Conservation (phyloP, 2,113 vertebrate genomes). For the Butorides virescens region DNA sequence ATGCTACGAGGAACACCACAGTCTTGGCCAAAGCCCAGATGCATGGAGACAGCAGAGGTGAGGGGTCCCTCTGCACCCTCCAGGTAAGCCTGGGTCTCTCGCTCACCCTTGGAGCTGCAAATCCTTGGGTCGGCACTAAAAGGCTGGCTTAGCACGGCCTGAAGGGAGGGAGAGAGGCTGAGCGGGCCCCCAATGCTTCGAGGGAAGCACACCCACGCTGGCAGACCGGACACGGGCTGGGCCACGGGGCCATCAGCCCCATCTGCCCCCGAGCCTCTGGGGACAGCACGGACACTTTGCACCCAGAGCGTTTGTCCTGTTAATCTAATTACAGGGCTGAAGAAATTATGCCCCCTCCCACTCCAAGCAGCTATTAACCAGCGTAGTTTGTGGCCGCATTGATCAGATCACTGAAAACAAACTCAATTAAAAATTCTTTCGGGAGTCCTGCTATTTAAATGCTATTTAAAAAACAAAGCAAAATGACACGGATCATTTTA, state of each 20-base stretch:
- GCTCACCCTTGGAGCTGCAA: accelerated
- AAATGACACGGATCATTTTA: neutral
- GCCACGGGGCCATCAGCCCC: neutral
- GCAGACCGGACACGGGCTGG: neutral
- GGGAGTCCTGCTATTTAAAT: neutral
- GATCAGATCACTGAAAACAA: neutral
- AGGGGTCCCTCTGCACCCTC: accelerated
- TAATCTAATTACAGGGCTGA: neutral
- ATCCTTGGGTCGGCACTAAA: accelerated
- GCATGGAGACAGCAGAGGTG: accelerated
- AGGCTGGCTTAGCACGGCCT: accelerated
- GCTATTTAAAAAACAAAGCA: neutral
- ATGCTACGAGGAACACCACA: neutral
- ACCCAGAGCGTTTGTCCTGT: accelerated
- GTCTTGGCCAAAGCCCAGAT: neutral
- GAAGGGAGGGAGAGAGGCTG: neutral
- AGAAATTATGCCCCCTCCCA: neutral
- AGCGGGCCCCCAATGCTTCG: accelerated
- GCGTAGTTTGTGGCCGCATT: accelerated
- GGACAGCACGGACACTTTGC: neutral
- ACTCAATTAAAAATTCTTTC: neutral
- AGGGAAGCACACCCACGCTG: accelerated
- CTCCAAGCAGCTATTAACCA: accelerated
- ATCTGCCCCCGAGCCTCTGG: neutral
- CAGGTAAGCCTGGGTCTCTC: accelerated